These are phyloP conservation scores for Lasioglossum lativentre DNA, from an alignment of 2,888 invertebrate genomes.

Conservation along the genomic window DNA sequence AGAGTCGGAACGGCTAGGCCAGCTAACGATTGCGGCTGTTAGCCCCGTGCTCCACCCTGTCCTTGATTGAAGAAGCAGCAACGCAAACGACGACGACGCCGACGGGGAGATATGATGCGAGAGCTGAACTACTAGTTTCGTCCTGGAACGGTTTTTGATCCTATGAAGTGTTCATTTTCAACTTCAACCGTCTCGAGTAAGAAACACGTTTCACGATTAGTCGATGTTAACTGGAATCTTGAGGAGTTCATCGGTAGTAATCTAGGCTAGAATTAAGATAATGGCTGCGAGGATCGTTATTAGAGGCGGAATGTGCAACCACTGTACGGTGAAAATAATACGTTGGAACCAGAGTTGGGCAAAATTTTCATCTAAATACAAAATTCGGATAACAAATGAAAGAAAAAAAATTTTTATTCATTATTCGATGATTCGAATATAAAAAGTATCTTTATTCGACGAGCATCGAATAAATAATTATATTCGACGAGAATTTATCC, in stretches of 20 bases:
- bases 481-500: too few species aligned
- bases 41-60: background rate
- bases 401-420: too few species aligned
- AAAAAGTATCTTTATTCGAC: too few species aligned
- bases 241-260: constrained; percentile 8
- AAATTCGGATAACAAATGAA: too few species aligned
- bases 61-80: constrained; percentile 14
- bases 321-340: background rate
- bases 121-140: constrained; percentile 13
- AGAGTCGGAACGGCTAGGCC: background rate
- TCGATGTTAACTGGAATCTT: constrained; percentile 11
- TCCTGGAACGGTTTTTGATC: constrained; percentile 18
- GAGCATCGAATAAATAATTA: too few species aligned
- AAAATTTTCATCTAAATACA: too few species aligned
- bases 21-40: constrained; percentile 26
- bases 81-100: background rate
- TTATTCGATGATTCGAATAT: too few species aligned
- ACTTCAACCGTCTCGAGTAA: background rate
- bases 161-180: background rate
- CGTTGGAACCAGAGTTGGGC: too few species aligned
- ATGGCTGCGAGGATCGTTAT: background rate
- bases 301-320: background rate
- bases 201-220: constrained; percentile 14
- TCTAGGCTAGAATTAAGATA: constrained; percentile 17
- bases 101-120: background rate